phyloP scores from a whole-genome alignment of 2,888 invertebrate genomes.

The Drosophila testacea region DNA sequence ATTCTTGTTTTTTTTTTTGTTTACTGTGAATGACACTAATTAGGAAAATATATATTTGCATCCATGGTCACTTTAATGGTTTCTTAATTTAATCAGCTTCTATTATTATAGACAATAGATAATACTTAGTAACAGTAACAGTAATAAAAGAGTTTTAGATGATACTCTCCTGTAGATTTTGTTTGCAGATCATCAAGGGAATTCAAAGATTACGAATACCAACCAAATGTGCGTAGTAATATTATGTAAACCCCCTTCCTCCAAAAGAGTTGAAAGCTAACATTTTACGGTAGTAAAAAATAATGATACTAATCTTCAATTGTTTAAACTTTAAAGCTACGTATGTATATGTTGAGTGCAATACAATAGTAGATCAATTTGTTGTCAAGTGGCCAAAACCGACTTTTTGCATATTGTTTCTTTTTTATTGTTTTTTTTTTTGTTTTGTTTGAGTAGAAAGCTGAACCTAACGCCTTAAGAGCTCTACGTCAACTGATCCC shows the following conservation, averaged over 20 bases:
- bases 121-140: neutral
- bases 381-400: conserved; percentile 32
- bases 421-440: conserved; percentile 1
- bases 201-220: neutral
- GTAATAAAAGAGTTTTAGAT: neutral
- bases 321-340: neutral
- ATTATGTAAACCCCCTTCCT: neutral
- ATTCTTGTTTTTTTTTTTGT: too few relatives aligned
- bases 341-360: too few relatives aligned
- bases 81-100: too few relatives aligned
- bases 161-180: neutral
- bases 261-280: conserved; percentile 7
- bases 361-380: neutral
- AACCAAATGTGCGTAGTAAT: conserved; percentile 4
- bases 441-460: conserved; percentile 32
- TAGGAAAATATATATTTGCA: neutral
- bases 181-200: neutral
- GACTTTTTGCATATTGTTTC: neutral
- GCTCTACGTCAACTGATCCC: conserved; percentile 44
- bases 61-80: neutral
- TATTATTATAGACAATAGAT: conserved; percentile 9
- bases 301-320: conserved; percentile 5
- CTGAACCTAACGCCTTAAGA: conserved; percentile 52
- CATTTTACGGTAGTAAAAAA: conserved; percentile 29
- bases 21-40: too few relatives aligned